Evolutionary conservation across 2,888 invertebrate genomes (phyloP).

Genomic region (Diarsia brunnea): DNA sequence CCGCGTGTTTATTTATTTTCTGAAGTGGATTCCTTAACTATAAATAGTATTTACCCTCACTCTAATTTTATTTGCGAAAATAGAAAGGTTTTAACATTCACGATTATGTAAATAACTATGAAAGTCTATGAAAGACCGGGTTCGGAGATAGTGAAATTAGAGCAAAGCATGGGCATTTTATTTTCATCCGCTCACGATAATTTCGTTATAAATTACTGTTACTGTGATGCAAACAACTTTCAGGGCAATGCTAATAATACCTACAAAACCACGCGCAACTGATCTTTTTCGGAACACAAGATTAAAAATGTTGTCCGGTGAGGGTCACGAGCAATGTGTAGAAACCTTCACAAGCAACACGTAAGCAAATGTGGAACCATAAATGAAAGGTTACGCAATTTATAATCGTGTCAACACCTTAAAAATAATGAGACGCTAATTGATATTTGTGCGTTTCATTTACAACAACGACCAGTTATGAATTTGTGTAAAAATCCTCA

Average conservation of each 20-base stretch:
- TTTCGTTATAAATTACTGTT: slow-evolving; percentile 30
- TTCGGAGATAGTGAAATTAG: slow-evolving; percentile 43
- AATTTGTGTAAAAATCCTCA: slow-evolving; percentile 31
- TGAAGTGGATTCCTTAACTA: slow-evolving; percentile 65
- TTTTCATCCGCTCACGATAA: slow-evolving; percentile 50
- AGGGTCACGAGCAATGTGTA: slow-evolving; percentile 87
- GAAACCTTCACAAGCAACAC: slow-evolving; percentile 89
- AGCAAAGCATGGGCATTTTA: slow-evolving; percentile 52
- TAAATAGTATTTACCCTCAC: slow-evolving; percentile 52
- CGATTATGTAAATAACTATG: neutral
- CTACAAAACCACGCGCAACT: slow-evolving; percentile 74
- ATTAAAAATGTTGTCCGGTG: slow-evolving; percentile 67
- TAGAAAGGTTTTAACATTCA: neutral
- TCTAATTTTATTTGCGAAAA: neutral
- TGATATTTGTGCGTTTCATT: slow-evolving; percentile 27
- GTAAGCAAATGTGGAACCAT: slow-evolving; percentile 88
- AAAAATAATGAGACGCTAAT: slow-evolving; percentile 48
- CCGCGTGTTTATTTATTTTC: slow-evolving; percentile 76
- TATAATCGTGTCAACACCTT: slow-evolving; percentile 79
- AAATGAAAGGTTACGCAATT: slow-evolving; percentile 90
- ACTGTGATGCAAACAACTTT: slow-evolving; percentile 48
- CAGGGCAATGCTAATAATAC: slow-evolving; percentile 51
- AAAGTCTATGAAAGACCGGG: slow-evolving; percentile 44
- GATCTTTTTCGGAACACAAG: slow-evolving; percentile 72
- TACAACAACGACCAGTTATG: slow-evolving; percentile 8